Evolutionary conservation across 2,888 invertebrate genomes (phyloP), one percentile per base, ranked within the genome.

Genomic region (Pseudococcus viburni): DNA sequence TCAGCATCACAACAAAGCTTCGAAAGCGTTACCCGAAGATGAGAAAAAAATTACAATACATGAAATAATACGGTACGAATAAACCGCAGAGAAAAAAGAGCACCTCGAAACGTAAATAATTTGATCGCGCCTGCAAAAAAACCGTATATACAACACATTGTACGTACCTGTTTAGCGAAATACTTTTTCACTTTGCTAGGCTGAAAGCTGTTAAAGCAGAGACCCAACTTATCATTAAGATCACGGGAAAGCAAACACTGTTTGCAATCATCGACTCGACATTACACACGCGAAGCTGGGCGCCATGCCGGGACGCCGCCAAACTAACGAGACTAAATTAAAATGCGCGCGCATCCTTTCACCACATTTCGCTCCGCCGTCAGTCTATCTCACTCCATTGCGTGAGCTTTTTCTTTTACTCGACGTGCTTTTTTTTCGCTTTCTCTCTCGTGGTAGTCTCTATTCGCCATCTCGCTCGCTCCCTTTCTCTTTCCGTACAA

Each of bases 191-290:
- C 87, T 87, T 68, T 55, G 87, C 87, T 87, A 87, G 87, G 87
- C 87, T 87, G 80, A 87, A 87, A 87, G 87, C 87, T 87, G 87
- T 87, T 87, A 55, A 87, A 87, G 87, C 87, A 55, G 73, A 87
- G 80, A 87, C 77, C 87, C 87, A 87, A 87, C 87, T 87, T 87
- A 80, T 77, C 87, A 87, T 87, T 87, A 80, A 87, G 87, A 87
- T 87, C 87, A 87, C 87, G 87, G 87, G 80, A 51, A 87, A 87
- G 87, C 87, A 87, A 87, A 87, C 87, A 87, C 87, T 87, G 87
- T 87, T 77, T 87, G 87, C 87, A 87, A 87, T 87, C 87, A 87
- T 80, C 87, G 87, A 87, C 87, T 87, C 87, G 80, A 80, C 77
- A 55, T 77, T 87, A 80, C 55, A 87, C 87, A 87, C 80, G 87